phyloP scores from a whole-genome alignment of 2,113 vertebrate species.

The Stomatorhinus ivindoensis region DNA sequence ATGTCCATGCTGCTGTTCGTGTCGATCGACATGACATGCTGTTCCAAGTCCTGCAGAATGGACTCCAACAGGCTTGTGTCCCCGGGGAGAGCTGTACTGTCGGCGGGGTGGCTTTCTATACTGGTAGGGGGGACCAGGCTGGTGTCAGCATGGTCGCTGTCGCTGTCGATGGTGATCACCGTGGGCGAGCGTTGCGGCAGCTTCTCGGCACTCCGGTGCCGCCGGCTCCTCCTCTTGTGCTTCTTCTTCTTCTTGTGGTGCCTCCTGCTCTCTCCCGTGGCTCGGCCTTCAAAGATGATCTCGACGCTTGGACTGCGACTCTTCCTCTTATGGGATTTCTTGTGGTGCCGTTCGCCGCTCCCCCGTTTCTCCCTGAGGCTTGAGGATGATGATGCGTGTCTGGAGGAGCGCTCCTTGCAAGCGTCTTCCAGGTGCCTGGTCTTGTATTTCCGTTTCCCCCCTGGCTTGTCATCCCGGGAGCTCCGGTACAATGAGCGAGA shows the following conservation, averaged over 20 bases:
- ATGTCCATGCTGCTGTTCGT: background rate
- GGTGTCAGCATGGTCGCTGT: constrained; percentile 47
- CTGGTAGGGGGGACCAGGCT: background rate
- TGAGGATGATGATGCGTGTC: constrained; percentile 16
- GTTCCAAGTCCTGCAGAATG: constrained; percentile 29
- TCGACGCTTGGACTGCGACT: constrained; percentile 69
- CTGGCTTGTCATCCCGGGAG: constrained; percentile 61
- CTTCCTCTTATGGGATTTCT: constrained; percentile 51
- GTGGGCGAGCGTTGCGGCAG: constrained; percentile 47
- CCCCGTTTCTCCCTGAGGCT: constrained; percentile 42
- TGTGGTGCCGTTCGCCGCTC: constrained; percentile 46
- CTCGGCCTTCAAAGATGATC: constrained; percentile 70
- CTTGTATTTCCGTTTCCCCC: constrained; percentile 77
- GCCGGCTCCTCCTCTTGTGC: constrained; percentile 63
- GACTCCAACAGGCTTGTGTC: constrained; percentile 28
- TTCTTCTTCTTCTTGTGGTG: constrained; percentile 71
- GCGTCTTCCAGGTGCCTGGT: constrained; percentile 66
- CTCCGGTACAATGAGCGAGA: constrained; percentile 48
- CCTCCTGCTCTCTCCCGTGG: constrained; percentile 44
- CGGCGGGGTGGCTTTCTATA: background rate
- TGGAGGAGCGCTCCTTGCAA: constrained; percentile 27
- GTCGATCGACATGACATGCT: constrained; percentile 16
- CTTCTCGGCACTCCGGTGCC: constrained; percentile 35
- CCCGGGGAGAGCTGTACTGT: background rate
- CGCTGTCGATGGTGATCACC: constrained; percentile 73